phyloP scores from a whole-genome alignment of 2,888 invertebrate genomes.

The Anthoptus insignis region DNA sequence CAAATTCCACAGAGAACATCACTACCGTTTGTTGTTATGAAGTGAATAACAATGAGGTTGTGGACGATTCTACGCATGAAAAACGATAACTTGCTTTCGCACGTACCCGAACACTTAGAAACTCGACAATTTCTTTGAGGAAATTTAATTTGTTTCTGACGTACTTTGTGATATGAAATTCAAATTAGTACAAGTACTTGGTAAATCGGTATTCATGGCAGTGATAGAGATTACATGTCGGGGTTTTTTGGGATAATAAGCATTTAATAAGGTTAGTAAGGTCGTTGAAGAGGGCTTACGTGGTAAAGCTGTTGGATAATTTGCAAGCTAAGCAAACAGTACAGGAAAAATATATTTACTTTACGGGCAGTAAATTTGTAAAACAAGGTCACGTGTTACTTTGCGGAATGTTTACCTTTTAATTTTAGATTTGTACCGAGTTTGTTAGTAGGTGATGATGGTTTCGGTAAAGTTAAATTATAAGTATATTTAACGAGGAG shows the following conservation, averaged over 20 bases:
- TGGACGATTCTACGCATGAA: slow-evolving; percentile 30
- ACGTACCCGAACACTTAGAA: slow-evolving; percentile 21
- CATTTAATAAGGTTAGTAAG: slow-evolving; percentile 23
- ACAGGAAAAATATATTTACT: slow-evolving; percentile 1
- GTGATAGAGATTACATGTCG: slow-evolving; percentile 9
- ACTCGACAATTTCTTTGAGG: slow-evolving; percentile 21
- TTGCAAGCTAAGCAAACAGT: background rate
- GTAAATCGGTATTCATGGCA: slow-evolving; percentile 21
- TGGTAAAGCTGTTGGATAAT: slow-evolving; percentile 1
- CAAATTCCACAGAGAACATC: slow-evolving; percentile 24
- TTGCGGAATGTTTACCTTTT: background rate
- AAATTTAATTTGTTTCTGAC: slow-evolving; percentile 28
- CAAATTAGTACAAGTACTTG: slow-evolving; percentile 29
- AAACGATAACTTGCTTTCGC: slow-evolving; percentile 28
- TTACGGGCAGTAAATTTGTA: background rate
- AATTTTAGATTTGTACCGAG: background rate
- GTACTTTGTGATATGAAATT: slow-evolving; percentile 30
- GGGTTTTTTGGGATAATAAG: slow-evolving; percentile 20
- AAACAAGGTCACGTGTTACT: background rate
- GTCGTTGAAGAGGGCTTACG: background rate
- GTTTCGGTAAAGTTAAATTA: background rate
- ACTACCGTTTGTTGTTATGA: slow-evolving; percentile 28
- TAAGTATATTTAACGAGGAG: no score
- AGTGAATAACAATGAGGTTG: slow-evolving; percentile 33
- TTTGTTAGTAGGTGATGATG: background rate